Percentiles rank a stretch among this genome's conserved stretches.
Conservation (phyloP, 2,113 vertebrate genomes). For the Takifugu flavidus region DNA sequence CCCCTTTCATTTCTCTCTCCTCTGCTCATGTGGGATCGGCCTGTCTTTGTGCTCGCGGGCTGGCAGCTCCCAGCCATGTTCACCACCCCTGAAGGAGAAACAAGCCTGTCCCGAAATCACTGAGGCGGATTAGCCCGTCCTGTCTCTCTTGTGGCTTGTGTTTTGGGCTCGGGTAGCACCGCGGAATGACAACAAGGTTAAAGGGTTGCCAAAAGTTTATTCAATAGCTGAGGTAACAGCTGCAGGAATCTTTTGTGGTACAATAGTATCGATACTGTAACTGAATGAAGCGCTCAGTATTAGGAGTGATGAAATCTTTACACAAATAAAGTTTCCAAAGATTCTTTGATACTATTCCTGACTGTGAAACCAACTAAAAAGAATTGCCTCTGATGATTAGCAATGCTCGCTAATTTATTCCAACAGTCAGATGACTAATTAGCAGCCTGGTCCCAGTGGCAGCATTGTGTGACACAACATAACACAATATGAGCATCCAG, state of each 20-base stretch:
- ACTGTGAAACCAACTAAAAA: too few species aligned
- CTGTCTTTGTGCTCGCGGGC: constrained; percentile 54
- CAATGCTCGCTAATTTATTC: too few species aligned
- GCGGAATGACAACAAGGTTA: constrained; percentile 49
- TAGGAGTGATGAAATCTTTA: not conserved
- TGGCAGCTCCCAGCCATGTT: constrained; percentile 60
- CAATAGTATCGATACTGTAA: not conserved
- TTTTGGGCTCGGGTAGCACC: constrained; percentile 8
- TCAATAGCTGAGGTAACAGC: constrained; percentile 13
- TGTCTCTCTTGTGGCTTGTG: constrained; percentile 9
- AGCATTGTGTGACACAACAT: too few species aligned
- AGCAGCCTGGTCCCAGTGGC: too few species aligned
- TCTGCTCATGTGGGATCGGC: constrained; percentile 57
- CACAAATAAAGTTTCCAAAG: too few species aligned
- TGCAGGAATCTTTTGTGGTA: constrained; percentile 1
- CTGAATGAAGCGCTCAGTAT: too few species aligned
- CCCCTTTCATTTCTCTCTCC: constrained; percentile 34
- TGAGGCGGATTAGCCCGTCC: constrained; percentile 58
- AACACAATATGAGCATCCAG: too few species aligned
- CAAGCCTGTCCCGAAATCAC: constrained; percentile 54
- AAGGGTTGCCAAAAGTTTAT: constrained; percentile 40
- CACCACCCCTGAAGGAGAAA: constrained; percentile 62
- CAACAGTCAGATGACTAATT: too few species aligned
- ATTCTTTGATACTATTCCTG: too few species aligned
- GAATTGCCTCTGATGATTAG: too few species aligned